phyloP scores from a whole-genome alignment of 2,113 vertebrate species.

The Heloderma charlesbogerti region DNA sequence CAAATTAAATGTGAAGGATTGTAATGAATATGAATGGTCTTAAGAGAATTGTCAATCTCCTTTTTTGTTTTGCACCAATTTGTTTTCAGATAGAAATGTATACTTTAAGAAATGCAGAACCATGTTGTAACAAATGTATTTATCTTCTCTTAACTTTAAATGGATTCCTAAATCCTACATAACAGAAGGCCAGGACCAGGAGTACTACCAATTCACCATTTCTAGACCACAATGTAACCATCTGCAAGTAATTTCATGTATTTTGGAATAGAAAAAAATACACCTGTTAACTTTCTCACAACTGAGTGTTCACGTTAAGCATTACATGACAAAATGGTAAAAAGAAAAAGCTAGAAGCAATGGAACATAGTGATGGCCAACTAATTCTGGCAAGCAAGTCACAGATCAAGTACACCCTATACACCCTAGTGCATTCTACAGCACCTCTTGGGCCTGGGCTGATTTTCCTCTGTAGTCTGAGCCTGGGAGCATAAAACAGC shows the following conservation, averaged over 20 bases:
- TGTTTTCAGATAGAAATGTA: neutral
- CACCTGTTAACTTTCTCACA: neutral
- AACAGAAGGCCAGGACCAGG: neutral
- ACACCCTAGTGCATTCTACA: neutral
- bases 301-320: neutral
- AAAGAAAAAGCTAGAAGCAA: neutral
- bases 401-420: neutral
- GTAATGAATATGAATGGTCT: neutral
- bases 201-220: neutral
- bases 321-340: neutral
- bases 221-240: neutral
- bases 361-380: neutral
- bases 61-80: neutral
- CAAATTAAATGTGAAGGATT: neutral
- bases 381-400: neutral
- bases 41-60: neutral
- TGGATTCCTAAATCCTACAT: rapidly evolving
- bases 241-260: neutral
- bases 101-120: neutral
- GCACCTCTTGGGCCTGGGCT: too few species aligned
- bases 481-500: neutral
- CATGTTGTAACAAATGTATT: neutral
- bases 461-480: neutral
- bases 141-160: neutral
- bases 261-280: neutral